A percentile compares a stretch with the other conserved stretches of the same genome.
phyloP scores from a whole-genome alignment of 23 tunicate genomes.

The Diplosoma virens region DNA sequence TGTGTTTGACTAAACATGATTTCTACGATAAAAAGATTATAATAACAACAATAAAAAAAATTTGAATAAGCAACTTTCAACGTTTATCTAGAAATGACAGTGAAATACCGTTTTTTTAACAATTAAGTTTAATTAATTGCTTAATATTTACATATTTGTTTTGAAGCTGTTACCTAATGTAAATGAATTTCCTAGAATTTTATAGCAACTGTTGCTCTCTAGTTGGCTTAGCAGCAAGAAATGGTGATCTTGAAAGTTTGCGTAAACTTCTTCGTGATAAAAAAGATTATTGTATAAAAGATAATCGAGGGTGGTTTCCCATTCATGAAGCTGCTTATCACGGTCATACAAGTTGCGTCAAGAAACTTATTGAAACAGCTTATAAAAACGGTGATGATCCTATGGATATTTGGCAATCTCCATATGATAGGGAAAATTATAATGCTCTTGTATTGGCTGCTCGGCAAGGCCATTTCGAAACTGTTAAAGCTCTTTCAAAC shows the following conservation, averaged over 20 bases:
- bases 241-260: slow-evolving; percentile 21
- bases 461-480: slow-evolving; percentile 29
- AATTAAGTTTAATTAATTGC: too few relatives aligned
- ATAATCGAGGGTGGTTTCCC: slow-evolving; percentile 81
- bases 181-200: slow-evolving; percentile 30
- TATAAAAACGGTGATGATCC: slow-evolving; percentile 32
- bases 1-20: too few relatives aligned
- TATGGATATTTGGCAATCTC: slow-evolving; percentile 48
- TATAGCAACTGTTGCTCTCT: slow-evolving; percentile 43
- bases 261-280: slow-evolving; percentile 8
- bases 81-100: too few relatives aligned
- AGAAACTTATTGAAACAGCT: slow-evolving; percentile 36
- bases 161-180: too few relatives aligned
- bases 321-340: slow-evolving; percentile 74
- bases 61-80: too few relatives aligned
- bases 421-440: slow-evolving; percentile 25
- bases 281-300: slow-evolving; percentile 44
- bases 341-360: slow-evolving; percentile 52
- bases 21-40: too few relatives aligned
- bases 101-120: too few relatives aligned
- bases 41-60: too few relatives aligned
- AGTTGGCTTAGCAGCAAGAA: slow-evolving; percentile 55
- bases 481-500: slow-evolving; percentile 20
- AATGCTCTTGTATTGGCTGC: slow-evolving; percentile 53
- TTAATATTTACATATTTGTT: too few relatives aligned